A percentile compares a stretch with the other conserved stretches of the same genome.
Evolutionary conservation across 2,113 vertebrate genomes (phyloP).

Genomic region (Cottus gobio): DNA sequence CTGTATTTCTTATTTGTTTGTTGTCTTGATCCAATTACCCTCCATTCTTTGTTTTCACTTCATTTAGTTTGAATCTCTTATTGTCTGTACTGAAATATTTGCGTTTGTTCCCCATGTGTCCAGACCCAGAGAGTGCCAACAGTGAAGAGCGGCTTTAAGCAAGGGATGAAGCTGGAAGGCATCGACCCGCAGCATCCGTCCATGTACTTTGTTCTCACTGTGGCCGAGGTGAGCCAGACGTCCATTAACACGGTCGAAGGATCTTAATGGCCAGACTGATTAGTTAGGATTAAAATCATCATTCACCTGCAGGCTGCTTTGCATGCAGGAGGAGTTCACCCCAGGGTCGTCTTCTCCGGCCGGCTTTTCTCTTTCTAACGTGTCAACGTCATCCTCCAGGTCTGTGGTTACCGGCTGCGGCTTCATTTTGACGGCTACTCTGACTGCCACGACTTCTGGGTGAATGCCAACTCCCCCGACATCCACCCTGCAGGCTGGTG

Average conservation of each 20-base stretch:
- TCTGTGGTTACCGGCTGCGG: slow-evolving; percentile 93
- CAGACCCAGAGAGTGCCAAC: slow-evolving; percentile 86
- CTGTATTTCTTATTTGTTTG: slow-evolving; percentile 2
- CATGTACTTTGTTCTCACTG: slow-evolving; percentile 98
- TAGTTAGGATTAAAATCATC: slow-evolving; percentile 8
- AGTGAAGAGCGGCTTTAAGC: slow-evolving; percentile 91
- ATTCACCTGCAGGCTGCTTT: neutral
- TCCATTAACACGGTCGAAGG: neutral
- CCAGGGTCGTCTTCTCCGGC: neutral
- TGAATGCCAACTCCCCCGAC: slow-evolving; percentile 94
- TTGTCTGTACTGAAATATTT: slow-evolving; percentile 14
- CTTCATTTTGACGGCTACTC: slow-evolving; percentile 98
- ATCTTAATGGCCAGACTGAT: neutral
- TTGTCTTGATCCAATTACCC: neutral
- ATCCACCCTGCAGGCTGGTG: slow-evolving; percentile 96
- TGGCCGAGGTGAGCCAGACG: slow-evolving; percentile 89
- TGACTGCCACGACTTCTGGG: slow-evolving; percentile 98
- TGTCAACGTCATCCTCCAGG: slow-evolving; percentile 76
- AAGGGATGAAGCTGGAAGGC: slow-evolving; percentile 98
- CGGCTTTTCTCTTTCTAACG: neutral
- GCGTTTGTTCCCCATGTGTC: slow-evolving; percentile 29
- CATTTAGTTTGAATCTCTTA: neutral
- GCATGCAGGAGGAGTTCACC: neutral
- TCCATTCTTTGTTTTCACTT: neutral
- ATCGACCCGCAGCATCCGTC: slow-evolving; percentile 97